These are phyloP conservation scores for Nothoprocta pentlandii DNA, from an alignment of 2,113 vertebrate species.

Conservation along the genomic window DNA sequence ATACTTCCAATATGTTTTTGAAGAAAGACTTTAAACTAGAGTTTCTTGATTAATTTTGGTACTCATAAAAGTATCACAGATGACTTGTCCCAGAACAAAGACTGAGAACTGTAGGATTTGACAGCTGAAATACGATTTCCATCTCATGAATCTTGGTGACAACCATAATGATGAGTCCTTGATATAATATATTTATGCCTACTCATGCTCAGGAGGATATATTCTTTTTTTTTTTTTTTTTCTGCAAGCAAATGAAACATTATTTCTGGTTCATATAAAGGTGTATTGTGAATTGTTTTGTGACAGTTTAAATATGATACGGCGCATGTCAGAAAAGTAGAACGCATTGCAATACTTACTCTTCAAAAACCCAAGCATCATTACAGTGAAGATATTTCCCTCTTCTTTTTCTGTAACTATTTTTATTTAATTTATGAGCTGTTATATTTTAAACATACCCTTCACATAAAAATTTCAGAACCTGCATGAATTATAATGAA, in stretches of 20 bases:
- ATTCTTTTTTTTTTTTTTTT: background rate
- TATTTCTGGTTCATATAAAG: background rate
- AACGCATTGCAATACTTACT: background rate
- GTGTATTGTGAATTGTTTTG: background rate
- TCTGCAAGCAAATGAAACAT: background rate
- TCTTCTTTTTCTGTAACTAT: background rate
- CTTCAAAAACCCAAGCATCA: background rate
- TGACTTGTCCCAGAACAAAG: background rate
- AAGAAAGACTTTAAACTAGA: background rate
- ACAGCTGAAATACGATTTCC: background rate
- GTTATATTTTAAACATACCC: background rate
- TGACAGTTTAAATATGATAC: background rate
- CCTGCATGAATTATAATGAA: background rate
- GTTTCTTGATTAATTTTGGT: background rate
- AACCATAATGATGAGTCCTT: background rate
- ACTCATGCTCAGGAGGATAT: background rate
- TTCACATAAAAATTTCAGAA: background rate
- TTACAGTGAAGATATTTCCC: background rate
- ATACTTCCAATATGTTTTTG: background rate
- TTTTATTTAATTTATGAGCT: background rate
- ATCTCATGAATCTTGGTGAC: background rate
- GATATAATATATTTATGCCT: background rate
- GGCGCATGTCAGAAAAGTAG: background rate
- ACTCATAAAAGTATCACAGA: background rate
- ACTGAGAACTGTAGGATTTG: background rate